Evolutionary conservation across 2,113 vertebrate genomes (phyloP), one percentile per base, ranked within the genome.

Genomic region (Centropus bengalensis): DNA sequence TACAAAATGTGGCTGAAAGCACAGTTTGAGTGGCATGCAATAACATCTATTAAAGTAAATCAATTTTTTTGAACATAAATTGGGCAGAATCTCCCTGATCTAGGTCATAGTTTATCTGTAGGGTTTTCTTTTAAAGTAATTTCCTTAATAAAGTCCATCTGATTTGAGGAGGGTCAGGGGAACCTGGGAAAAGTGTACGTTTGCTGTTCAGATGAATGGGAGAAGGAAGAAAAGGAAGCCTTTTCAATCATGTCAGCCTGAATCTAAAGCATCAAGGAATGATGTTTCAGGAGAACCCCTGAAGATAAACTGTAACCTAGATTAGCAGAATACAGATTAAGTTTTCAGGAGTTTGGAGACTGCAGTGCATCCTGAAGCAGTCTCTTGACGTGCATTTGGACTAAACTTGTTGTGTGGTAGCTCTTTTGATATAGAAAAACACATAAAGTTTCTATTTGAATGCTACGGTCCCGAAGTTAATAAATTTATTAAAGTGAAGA

Each of bases 281-380:
- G 77, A 86, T 93, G 59, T 84, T 95, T 71, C 20, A 73, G 90
- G 84, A 88, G 88, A 88, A 80, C 84, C 95, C 96, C 97, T 94
- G 92, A 94, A 97, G 96, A 96, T 93, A 94, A 95, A 95, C 51
- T 76, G 32, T 95, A 97, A 95, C 95, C 96, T 97, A 96, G 93
- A 97, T 97, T 97, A 97, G 22, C 68, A 87, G 80, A 89, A 91
- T 89, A 92, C 69, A 94, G 95, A 93, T 95, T 94, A 84, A 51
- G 87, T 91, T 96, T 91, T 95, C 67, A 69, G 78, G 94, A 96
- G 58, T 83, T 86, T 79, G 33, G 54, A 92, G 62, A 74, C 62
- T 86, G 40, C 59, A 3, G 71, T 64, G 17, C 87, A 52, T 93
- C 86, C 82, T 67, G 86, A 86, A 95, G 84, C 87, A 45, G 44